These are phyloP conservation scores for Aphelinus atriplicis DNA, from an alignment of 1,140 invertebrate species.

Conservation along the genomic window DNA sequence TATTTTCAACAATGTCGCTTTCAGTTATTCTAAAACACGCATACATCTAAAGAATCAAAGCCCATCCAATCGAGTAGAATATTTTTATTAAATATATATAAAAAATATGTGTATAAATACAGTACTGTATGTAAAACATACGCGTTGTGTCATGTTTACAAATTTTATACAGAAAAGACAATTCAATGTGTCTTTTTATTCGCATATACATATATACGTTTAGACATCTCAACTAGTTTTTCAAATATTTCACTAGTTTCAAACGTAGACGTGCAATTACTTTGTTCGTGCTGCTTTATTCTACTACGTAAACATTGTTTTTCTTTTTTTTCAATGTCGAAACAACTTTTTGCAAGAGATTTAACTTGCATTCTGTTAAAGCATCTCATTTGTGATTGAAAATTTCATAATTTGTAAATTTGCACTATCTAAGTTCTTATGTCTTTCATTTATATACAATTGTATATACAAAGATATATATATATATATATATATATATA, in stretches of 20 bases:
- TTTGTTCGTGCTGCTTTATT: constrained; percentile 8
- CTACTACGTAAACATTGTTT: neutral
- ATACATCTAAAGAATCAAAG: no score
- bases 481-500: no score
- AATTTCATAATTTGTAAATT: neutral
- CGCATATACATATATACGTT: neutral
- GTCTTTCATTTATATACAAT: constrained; percentile 20
- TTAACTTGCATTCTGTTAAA: neutral
- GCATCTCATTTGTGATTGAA: constrained; percentile 1
- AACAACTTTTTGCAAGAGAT: neutral
- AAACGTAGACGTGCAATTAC: neutral
- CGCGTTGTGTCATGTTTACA: constrained; percentile 37
- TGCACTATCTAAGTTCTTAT: constrained; percentile 8
- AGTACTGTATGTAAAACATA: constrained; percentile 58
- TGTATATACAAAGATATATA: constrained; percentile 19
- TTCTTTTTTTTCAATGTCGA: constrained; percentile 10
- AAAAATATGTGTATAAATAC: constrained; percentile 65
- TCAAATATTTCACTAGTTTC: constrained; percentile 24
- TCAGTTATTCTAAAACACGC: constrained; percentile 22
- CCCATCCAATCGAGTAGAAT: constrained; percentile 12
- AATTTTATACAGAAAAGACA: constrained; percentile 9
- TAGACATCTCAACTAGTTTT: neutral
- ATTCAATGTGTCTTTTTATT: neutral
- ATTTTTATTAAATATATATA: constrained; percentile 66
- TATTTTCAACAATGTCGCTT: constrained; percentile 42